These are phyloP conservation scores for Leiothrix lutea DNA, from an alignment of 2,113 vertebrate species.

Conservation along the genomic window DNA sequence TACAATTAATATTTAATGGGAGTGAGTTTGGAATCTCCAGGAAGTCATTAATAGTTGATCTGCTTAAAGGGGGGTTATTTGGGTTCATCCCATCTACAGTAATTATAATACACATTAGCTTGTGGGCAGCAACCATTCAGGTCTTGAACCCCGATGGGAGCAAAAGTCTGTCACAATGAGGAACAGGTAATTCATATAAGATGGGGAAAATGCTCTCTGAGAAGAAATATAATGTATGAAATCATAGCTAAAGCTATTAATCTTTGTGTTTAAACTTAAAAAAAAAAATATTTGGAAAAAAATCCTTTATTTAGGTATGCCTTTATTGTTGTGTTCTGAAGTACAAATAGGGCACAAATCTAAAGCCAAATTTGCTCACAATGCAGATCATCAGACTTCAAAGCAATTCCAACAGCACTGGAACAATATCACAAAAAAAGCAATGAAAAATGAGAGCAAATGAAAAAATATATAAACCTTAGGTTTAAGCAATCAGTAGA, in stretches of 20 bases:
- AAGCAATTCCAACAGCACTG: not conserved
- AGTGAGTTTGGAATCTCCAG: conserved; percentile 22
- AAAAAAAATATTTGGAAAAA: not conserved
- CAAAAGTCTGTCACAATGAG: not conserved
- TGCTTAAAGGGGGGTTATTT: not conserved
- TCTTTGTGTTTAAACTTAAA: not conserved
- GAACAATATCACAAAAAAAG: not conserved
- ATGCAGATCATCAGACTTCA: not conserved
- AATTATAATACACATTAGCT: not conserved
- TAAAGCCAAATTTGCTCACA: not conserved
- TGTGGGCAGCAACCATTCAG: not conserved
- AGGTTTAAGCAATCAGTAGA: not conserved
- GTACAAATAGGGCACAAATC: not conserved
- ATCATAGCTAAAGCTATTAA: not conserved
- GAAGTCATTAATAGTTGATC: conserved; percentile 35
- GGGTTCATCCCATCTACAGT: not conserved
- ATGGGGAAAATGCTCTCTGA: not conserved
- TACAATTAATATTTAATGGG: conserved; percentile 47
- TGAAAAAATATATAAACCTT: not conserved
- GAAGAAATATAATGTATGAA: not conserved
- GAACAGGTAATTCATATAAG: not conserved
- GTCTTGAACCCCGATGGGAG: not conserved
- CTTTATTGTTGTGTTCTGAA: not conserved
- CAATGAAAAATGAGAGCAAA: not conserved
- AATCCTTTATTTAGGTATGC: not conserved